Percentiles rank a stretch among this genome's conserved stretches.
phyloP scores from a whole-genome alignment of 2,113 vertebrate species.

The Poeciliopsis retropinna region DNA sequence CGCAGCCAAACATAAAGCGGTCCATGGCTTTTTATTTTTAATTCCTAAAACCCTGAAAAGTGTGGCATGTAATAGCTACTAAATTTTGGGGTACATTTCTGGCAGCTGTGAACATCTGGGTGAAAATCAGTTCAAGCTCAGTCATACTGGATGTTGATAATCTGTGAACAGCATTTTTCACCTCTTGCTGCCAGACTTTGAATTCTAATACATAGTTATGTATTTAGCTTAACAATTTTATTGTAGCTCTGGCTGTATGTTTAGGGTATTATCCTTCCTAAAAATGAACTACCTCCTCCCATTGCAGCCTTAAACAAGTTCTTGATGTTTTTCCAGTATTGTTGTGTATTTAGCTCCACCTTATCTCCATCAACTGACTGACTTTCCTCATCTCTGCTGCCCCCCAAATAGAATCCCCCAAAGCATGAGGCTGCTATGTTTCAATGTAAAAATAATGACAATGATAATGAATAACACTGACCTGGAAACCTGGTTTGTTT shows the following conservation, averaged over 20 bases:
- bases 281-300: too few relatives aligned
- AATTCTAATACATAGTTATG: neutral
- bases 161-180: neutral
- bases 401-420: neutral
- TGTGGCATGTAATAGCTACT: too few relatives aligned
- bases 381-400: neutral
- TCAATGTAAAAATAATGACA: neutral
- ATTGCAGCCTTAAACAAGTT: neutral
- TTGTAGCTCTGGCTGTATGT: too few relatives aligned
- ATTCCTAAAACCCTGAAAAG: too few relatives aligned
- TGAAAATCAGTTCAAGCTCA: neutral
- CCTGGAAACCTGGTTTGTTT: neutral
- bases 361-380: too few relatives aligned
- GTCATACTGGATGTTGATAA: neutral
- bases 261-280: too few relatives aligned
- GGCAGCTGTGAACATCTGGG: neutral
- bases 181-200: neutral
- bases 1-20: neutral
- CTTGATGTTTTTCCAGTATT: neutral
- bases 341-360: neutral
- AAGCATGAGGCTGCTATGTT: neutral
- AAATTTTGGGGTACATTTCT: too few relatives aligned
- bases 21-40: neutral
- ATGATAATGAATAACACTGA: neutral
- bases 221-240: too few relatives aligned